Evolutionary conservation across 2,888 invertebrate genomes (phyloP), one percentile per base, ranked within the genome.

Genomic region (Shargacucullia verbasci): DNA sequence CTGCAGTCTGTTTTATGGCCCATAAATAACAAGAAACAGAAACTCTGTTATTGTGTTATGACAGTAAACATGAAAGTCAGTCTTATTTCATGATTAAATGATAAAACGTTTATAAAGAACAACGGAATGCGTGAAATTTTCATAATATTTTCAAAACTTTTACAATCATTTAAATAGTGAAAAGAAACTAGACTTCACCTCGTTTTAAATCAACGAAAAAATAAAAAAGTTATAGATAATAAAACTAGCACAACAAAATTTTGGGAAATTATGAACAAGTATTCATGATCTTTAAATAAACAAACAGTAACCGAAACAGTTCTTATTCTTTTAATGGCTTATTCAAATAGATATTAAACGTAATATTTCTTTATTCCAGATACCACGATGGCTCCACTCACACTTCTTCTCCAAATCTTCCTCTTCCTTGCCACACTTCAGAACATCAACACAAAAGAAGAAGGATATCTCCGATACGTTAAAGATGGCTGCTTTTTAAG

Each of bases 401-500:
- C 56, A 25, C 29, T 50, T 53, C 38, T 79, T 52, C 37, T 79
- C 7, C 56, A 67, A 47, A 27, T 53, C 0, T 12, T 84, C 5
- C 59, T 81, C 29, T 56, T 83, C 8, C 31, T 85, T 6, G 29
- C 82, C 1, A 47, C 79, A 9, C 25, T 86, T 0, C 60, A 84
- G 27, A 65, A 78, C 12, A 77, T 73, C 1, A 55, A 61, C 25
- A 60, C 83, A 3, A 35, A 68, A 4, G 92, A 92, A 80, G 88
- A 92, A n/a, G 90, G 88, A 0, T 94, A 94, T 59, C 76, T 93
- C 0, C 79, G 89, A 1, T 90, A 85, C 59, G 89, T 94, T 33
- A 93, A 92, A 86, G 92, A 94, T 53, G 86, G 88, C 62, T 94
- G 94, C 65, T 89, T 90, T 11, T 40, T 89, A 0, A 78, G 83